Evolutionary conservation across 1,140 invertebrate genomes (phyloP).

Genomic region (Heliconius eleuchia): DNA sequence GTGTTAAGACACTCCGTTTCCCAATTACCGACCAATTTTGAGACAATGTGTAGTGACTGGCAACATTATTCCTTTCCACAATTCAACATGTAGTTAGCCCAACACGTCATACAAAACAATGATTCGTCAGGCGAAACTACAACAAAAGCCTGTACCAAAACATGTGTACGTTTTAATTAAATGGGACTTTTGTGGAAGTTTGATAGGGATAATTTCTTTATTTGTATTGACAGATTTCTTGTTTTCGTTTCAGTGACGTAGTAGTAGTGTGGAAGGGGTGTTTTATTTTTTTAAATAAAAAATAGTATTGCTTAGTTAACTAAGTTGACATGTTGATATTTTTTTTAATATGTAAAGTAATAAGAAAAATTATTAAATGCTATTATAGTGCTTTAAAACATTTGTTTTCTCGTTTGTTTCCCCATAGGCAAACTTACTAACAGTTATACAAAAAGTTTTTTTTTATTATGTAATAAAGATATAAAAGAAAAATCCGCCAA

Average conservation of each 20-base stretch:
- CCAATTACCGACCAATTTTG: no score
- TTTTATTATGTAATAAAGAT: no score
- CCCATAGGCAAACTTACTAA: no score
- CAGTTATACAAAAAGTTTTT: no score
- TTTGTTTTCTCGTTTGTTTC: no score
- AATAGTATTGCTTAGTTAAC: no score
- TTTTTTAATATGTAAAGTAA: not conserved
- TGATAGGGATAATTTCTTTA: slow-evolving; percentile 40
- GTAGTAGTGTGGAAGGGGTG: not conserved
- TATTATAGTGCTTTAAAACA: no score
- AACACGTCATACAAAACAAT: not conserved
- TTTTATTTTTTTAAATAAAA: not conserved
- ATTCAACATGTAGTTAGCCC: not conserved
- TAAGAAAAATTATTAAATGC: no score
- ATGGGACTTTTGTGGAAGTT: slow-evolving; percentile 36
- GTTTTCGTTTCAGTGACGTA: slow-evolving; percentile 12
- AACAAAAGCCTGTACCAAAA: slow-evolving; percentile 4
- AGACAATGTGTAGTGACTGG: no score
- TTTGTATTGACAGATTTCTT: slow-evolving; percentile 44
- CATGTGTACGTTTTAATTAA: slow-evolving; percentile 37
- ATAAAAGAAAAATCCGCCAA: no score
- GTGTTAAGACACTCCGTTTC: no score
- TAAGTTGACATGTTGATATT: not conserved
- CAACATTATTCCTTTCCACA: not conserved
- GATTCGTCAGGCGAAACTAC: not conserved